These are phyloP conservation scores for Arvicola amphibius DNA, from an alignment of 2,797 vertebrate species.

Conservation along the genomic window DNA sequence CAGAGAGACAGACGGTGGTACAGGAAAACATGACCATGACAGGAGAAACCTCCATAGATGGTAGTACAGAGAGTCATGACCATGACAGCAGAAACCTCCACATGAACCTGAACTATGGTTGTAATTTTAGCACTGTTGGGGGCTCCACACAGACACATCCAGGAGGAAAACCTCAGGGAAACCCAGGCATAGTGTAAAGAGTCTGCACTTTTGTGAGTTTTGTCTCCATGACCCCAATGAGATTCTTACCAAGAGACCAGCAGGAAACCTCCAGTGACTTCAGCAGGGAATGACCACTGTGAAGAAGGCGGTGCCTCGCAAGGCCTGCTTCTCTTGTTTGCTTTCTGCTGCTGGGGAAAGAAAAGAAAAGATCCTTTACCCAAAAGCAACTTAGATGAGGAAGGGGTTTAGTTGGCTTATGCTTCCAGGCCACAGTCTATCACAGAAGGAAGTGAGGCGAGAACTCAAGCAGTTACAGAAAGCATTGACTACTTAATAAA, in stretches of 20 bases:
- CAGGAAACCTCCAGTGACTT: background rate
- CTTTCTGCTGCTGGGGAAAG: background rate
- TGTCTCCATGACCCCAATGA: background rate
- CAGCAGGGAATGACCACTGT: too few species aligned
- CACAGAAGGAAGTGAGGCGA: background rate
- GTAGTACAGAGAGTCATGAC: too few species aligned
- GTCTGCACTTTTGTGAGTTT: too few species aligned
- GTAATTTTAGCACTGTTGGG: background rate
- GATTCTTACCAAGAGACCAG: background rate
- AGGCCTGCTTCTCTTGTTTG: background rate
- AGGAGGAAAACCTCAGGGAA: background rate
- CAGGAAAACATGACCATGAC: too few species aligned
- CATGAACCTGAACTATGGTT: rapidly evolving
- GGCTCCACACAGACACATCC: too few species aligned
- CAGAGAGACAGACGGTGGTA: background rate
- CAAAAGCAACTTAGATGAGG: background rate
- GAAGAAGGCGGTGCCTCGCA: background rate
- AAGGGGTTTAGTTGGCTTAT: background rate
- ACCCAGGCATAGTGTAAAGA: too few species aligned
- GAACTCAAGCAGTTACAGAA: background rate
- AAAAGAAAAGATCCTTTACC: background rate
- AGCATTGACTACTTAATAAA: background rate
- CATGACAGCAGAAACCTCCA: background rate
- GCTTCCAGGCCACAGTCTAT: background rate
- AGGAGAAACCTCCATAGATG: background rate